A percentile compares a stretch with the other conserved stretches of the same genome.
phyloP scores from a whole-genome alignment of 1,140 invertebrate genomes.

The Lycorma delicatula region DNA sequence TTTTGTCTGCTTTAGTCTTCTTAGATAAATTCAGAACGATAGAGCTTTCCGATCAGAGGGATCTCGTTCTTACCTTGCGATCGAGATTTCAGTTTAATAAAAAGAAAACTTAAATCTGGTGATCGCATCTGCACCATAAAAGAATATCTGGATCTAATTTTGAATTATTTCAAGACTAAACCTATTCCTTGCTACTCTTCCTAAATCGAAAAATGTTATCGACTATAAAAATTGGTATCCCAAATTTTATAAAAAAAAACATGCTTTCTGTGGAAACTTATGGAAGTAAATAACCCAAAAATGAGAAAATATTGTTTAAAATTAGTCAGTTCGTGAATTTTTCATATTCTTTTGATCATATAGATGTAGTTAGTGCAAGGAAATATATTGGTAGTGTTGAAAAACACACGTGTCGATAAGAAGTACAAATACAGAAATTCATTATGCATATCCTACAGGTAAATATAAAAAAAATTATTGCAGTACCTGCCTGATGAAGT shows the following conservation, averaged over 20 bases:
- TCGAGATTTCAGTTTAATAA: not conserved
- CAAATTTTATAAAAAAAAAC: not conserved
- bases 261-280: not conserved
- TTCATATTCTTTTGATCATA: not conserved
- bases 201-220: not conserved
- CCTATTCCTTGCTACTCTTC: not conserved
- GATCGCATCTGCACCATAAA: not conserved
- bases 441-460: too few species aligned
- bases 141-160: not conserved
- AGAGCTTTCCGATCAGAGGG: slow-evolving; percentile 4
- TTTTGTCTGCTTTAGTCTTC: not conserved
- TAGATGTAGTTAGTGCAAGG: not conserved
- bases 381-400: not conserved
- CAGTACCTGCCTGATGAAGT: too few species aligned
- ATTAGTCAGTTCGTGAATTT: not conserved
- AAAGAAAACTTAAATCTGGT: not conserved
- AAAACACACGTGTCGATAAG: too few species aligned
- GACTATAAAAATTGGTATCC: too few species aligned
- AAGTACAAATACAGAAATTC: too few species aligned
- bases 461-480: too few species aligned
- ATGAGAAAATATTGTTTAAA: not conserved
- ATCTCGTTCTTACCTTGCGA: not conserved
- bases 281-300: not conserved
- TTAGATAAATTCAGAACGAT: not conserved
- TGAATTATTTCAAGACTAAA: not conserved